Conservation (phyloP, 2,888 invertebrate species). For the Rapana venosa region DNA sequence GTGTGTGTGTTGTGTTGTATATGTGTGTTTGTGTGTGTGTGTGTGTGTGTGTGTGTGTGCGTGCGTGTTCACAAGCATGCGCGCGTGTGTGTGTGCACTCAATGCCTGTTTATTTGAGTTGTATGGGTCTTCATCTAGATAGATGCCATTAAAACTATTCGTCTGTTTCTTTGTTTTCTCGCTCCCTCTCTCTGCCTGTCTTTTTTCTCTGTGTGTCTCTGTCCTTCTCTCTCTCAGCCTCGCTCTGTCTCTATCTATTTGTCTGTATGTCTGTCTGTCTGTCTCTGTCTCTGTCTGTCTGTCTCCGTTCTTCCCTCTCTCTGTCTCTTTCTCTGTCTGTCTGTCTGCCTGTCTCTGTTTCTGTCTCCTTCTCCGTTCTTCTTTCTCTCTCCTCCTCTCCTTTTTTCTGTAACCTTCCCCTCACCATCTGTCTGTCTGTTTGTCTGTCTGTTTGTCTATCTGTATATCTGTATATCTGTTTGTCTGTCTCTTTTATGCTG, state of each 20-base stretch:
- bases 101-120: too few species aligned
- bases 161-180: slow-evolving; percentile 5
- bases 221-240: slow-evolving; percentile 13
- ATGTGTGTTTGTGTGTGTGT: neutral
- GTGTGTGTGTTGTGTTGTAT: neutral
- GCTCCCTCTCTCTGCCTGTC: slow-evolving; percentile 27
- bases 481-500: neutral
- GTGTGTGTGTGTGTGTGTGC: neutral
- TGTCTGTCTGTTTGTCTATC: neutral
- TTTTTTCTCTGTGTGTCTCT: neutral
- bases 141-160: too few species aligned
- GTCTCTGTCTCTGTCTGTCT: slow-evolving; percentile 12
- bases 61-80: neutral
- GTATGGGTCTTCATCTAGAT: too few species aligned
- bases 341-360: neutral
- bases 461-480: too few species aligned
- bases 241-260: neutral
- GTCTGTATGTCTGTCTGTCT: neutral
- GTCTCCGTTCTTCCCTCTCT: slow-evolving; percentile 13
- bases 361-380: neutral
- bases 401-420: neutral
- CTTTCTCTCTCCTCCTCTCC: slow-evolving; percentile 29
- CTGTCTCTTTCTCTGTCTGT: slow-evolving; percentile 24
- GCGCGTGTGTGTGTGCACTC: neutral
- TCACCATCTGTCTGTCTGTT: neutral